Conservation (phyloP, 2,888 invertebrate genomes). For the Theristus sp. region DNA sequence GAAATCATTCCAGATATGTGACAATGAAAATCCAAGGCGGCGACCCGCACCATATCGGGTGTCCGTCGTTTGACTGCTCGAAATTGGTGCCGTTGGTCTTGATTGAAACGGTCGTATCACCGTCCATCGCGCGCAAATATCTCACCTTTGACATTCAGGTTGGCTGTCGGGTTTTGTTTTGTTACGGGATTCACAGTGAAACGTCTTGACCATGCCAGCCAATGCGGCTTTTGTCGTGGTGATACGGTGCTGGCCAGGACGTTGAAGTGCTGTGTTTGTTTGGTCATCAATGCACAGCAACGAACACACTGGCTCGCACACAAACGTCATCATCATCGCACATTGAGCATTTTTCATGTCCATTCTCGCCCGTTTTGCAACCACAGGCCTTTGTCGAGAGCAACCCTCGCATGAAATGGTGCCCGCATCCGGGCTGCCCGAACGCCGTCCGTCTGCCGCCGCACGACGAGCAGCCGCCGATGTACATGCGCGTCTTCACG, state of each 20-base stretch:
- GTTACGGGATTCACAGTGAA: neutral
- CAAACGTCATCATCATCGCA: too few relatives aligned
- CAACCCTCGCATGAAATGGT: slow-evolving; percentile 51
- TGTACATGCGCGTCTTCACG: slow-evolving; percentile 8
- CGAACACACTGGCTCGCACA: too few relatives aligned
- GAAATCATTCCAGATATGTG: slow-evolving; percentile 40
- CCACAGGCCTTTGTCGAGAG: slow-evolving; percentile 48
- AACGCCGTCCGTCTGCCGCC: slow-evolving; percentile 44
- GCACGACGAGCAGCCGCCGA: slow-evolving; percentile 4
- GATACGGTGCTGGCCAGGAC: neutral
- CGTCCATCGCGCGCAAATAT: slow-evolving; percentile 46
- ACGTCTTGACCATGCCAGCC: neutral
- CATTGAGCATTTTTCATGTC: neutral
- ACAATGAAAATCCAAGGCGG: slow-evolving; percentile 48
- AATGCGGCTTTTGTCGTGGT: neutral
- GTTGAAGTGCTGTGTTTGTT: too few relatives aligned
- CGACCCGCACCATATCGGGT: slow-evolving; percentile 46
- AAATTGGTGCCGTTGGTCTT: slow-evolving; percentile 47
- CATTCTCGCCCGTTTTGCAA: neutral
- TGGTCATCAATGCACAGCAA: too few relatives aligned
- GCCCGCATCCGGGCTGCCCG: slow-evolving; percentile 48
- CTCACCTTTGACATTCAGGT: slow-evolving; percentile 51
- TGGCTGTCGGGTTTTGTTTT: slow-evolving; percentile 5
- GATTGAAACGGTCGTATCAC: slow-evolving; percentile 47
- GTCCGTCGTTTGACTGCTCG: slow-evolving; percentile 46